Percentiles rank a stretch among this genome's conserved stretches.
phyloP scores from a whole-genome alignment of 2,113 vertebrate species.

The Cariama cristata region DNA sequence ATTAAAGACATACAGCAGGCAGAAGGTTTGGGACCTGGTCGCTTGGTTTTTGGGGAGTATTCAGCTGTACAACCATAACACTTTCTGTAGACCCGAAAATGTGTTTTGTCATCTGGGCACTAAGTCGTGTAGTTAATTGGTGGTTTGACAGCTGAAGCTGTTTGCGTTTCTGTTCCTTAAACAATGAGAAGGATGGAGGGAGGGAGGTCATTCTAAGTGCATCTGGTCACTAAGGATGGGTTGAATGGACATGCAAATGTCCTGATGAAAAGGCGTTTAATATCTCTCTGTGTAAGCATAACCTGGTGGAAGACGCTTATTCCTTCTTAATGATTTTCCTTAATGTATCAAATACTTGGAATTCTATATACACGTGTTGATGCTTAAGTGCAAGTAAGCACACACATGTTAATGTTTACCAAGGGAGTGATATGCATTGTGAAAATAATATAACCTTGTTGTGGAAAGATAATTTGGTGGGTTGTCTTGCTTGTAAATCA shows the following conservation, averaged over 20 bases:
- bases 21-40: neutral
- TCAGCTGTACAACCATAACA: constrained; percentile 38
- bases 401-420: neutral
- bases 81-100: constrained; percentile 63
- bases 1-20: neutral
- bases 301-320: neutral
- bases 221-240: neutral
- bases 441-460: neutral
- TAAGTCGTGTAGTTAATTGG: constrained; percentile 46
- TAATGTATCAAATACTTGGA: neutral
- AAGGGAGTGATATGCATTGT: neutral
- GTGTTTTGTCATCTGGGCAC: constrained; percentile 23
- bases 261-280: neutral
- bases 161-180: neutral
- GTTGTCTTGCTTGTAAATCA: neutral
- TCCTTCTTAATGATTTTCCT: neutral
- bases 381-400: neutral
- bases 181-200: neutral
- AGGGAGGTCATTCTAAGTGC: neutral
- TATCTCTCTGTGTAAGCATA: neutral
- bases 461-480: neutral
- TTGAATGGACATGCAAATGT: neutral
- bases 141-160: neutral
- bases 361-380: neutral
- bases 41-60: constrained; percentile 35